Evolutionary conservation across 2,888 invertebrate genomes (phyloP).

Genomic region (Lepidonotus clava): DNA sequence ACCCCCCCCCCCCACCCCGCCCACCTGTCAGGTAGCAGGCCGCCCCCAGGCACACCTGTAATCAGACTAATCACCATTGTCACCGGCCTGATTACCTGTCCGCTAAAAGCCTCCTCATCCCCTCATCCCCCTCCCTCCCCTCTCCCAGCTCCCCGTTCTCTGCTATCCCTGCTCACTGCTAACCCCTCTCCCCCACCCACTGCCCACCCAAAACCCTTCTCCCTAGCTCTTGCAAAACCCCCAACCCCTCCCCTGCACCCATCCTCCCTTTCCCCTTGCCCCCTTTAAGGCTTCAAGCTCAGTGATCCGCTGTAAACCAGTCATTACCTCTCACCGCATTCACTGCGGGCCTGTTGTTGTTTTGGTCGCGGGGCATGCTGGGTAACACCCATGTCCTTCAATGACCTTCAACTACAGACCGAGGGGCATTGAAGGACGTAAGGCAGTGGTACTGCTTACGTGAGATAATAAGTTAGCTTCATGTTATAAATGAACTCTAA

Average conservation of each 20-base stretch:
- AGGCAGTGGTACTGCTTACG: no score
- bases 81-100: conserved; percentile 1
- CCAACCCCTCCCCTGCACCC: neutral
- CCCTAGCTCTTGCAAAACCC: neutral
- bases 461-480: no score
- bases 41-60: conserved; percentile 11
- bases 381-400: no score
- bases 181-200: neutral
- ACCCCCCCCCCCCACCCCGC: neutral
- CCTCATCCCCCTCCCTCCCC: neutral
- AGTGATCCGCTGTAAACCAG: no score
- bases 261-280: neutral
- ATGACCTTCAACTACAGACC: no score
- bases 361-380: no score
- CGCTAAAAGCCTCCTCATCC: conserved; percentile 15
- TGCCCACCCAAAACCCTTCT: neutral
- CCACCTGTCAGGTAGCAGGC: neutral
- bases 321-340: no score
- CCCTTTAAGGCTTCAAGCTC: no score
- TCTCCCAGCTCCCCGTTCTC: neutral
- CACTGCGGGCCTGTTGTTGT: no score
- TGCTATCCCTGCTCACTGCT: neutral
- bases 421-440: no score
- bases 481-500: no score
- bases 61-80: conserved; percentile 28